Evolutionary conservation across 2,797 vertebrate species (phyloP).

Genomic region (Prionace glauca): DNA sequence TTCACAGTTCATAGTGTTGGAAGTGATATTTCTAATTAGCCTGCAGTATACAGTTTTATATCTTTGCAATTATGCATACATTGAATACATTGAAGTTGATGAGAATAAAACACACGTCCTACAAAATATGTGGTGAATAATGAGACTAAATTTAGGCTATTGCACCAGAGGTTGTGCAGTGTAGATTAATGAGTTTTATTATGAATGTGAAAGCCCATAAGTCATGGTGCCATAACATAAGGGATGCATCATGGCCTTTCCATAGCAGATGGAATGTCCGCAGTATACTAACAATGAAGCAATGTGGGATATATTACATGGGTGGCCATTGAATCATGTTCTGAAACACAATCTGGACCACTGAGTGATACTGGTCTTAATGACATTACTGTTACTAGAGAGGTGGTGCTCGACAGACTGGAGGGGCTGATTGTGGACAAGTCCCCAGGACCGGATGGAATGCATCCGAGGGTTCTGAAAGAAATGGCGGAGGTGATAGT

Average conservation of each 20-base stretch:
- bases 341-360: constrained; percentile 3
- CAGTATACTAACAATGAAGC: background rate
- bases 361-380: background rate
- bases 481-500: too few relatives aligned
- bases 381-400: too few relatives aligned
- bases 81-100: constrained; percentile 26
- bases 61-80: background rate
- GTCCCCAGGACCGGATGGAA: too few relatives aligned
- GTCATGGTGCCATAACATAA: background rate
- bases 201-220: background rate
- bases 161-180: background rate
- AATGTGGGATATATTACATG: constrained; percentile 4
- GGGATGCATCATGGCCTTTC: background rate
- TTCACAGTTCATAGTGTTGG: background rate
- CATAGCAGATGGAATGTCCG: background rate
- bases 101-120: background rate
- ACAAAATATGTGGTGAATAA: background rate
- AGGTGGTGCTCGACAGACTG: too few relatives aligned
- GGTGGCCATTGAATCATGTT: background rate
- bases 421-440: too few relatives aligned
- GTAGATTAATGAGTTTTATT: background rate
- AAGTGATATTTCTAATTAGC: background rate
- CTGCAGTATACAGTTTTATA: background rate
- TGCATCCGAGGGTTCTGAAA: too few relatives aligned
- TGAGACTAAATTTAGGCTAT: background rate